These are phyloP conservation scores for Channa argus DNA, from an alignment of 2,113 vertebrate genomes.

Conservation along the genomic window DNA sequence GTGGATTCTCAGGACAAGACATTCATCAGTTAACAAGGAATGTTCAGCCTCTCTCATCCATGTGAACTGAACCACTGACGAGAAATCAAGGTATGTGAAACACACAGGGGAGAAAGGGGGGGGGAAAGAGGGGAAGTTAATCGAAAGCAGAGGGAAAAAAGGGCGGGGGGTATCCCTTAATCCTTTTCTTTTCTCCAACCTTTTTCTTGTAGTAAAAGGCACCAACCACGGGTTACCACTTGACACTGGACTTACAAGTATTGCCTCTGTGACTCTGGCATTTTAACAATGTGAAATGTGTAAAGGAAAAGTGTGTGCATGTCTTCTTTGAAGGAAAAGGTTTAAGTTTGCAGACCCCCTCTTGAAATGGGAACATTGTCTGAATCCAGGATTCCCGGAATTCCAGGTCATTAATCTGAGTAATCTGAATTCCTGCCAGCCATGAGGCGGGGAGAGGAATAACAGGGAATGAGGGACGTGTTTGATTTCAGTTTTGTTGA, in stretches of 20 bases:
- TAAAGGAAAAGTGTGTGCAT: not conserved
- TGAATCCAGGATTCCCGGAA: slow-evolving; percentile 83
- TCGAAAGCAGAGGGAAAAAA: slow-evolving; percentile 70
- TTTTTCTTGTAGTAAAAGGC: slow-evolving; percentile 72
- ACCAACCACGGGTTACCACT: slow-evolving; percentile 71
- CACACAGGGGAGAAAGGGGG: slow-evolving; percentile 34
- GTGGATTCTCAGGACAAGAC: slow-evolving; percentile 2
- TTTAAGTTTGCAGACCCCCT: slow-evolving; percentile 43
- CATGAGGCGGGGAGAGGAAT: slow-evolving; percentile 66
- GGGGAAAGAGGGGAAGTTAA: slow-evolving; percentile 59
- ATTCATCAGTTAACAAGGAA: slow-evolving; percentile 31
- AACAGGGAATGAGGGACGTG: slow-evolving; percentile 41
- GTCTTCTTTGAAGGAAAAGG: slow-evolving; percentile 43
- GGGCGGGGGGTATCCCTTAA: slow-evolving; percentile 49
- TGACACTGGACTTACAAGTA: slow-evolving; percentile 68
- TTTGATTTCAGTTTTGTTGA: slow-evolving; percentile 68
- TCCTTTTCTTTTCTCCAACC: slow-evolving; percentile 67
- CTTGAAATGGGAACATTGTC: slow-evolving; percentile 75
- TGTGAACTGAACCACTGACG: slow-evolving; percentile 63
- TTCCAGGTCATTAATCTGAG: slow-evolving; percentile 83
- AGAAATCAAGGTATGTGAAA: slow-evolving; percentile 71
- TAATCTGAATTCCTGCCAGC: slow-evolving; percentile 80
- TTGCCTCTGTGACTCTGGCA: slow-evolving; percentile 60
- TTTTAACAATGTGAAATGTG: slow-evolving; percentile 42
- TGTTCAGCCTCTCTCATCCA: slow-evolving; percentile 41